Evolutionary conservation across 2,797 vertebrate species (phyloP).

Genomic region (Enteromius viviparus): DNA sequence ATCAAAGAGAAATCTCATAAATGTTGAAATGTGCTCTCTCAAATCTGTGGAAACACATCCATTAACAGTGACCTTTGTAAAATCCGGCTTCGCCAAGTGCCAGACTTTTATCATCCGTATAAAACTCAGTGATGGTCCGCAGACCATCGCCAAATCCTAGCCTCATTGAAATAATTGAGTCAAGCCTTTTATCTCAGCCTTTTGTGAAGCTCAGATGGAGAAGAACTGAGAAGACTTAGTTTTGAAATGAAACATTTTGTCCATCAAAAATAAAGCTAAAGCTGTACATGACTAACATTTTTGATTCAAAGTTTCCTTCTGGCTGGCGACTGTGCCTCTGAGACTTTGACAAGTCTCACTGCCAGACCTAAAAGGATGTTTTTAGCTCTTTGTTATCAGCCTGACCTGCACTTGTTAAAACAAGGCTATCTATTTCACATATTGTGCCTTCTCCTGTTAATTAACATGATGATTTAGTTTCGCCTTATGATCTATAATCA

Average conservation of each 20-base stretch:
- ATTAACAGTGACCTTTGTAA: conserved; percentile 67
- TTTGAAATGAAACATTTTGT: conserved; percentile 49
- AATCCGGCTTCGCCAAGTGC: conserved; percentile 56
- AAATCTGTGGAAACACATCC: conserved; percentile 63
- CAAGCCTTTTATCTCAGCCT: conserved; percentile 54
- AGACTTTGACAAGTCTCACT: conserved; percentile 25
- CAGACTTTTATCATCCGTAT: conserved; percentile 64
- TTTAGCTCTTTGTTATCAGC: conserved; percentile 1
- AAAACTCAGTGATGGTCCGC: conserved; percentile 56
- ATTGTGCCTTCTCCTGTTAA: background rate
- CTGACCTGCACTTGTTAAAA: background rate
- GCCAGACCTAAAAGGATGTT: conserved; percentile 19
- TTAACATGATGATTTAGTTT: background rate
- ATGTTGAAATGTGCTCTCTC: conserved; percentile 60
- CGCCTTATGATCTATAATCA: background rate
- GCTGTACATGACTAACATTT: conserved; percentile 51
- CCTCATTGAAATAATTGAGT: conserved; percentile 60
- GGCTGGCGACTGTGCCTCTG: conserved; percentile 30
- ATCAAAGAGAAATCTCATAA: conserved; percentile 59
- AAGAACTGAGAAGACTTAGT: conserved; percentile 45
- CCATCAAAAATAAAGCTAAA: conserved; percentile 50
- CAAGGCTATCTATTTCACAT: background rate
- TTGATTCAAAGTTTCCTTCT: conserved; percentile 53
- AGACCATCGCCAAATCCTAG: conserved; percentile 54
- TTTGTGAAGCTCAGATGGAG: conserved; percentile 30